Base-by-base conservation (phyloP, 2,113 vertebrate species). In the Indri indri region DNA sequence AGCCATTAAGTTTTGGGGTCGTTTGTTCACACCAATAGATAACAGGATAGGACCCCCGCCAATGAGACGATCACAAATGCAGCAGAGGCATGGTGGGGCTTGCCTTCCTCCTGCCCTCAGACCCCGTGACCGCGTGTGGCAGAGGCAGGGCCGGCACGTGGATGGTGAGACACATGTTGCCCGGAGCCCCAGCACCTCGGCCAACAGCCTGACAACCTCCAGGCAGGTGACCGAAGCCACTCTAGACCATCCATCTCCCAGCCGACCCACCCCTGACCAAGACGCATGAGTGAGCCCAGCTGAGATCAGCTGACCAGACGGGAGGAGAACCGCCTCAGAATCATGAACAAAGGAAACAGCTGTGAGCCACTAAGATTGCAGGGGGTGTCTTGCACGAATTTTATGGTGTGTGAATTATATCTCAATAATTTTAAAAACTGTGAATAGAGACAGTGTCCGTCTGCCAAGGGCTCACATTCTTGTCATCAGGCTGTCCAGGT, bases 331-430 rank as follows among this genome's bases (percentile, higher is more conserved):
- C 37, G 2, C 14, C 9, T 1, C 47, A 59, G 77, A 3, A 14
- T 30, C 16, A 1, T 4, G 10, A 45, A 23, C 65, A 14, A 13
- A 13, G 1, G 12, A 18, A 34, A 5, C 5, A 11, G 6, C 18
- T 18, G 40, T 16, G 23, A 27, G 77, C 47, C 8, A 5, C 25
- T 25, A 9, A 4, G 34, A 32, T 1, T 20, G 18, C 0, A 12
- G 5, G 3, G 2, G 17, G 2, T 23, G 5, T 50, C 63, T 22
- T 23, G 16, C 34, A 12, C 32, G n/a, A 23, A 50, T 37, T 50
- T 37, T 27, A 7, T 10, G 8, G 54, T 30, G 27, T 32, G 8
- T 40, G 17, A 73, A 25, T 73, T 50, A 23, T 2, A 0, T 37
- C 40, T 40, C 34, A 11, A 27, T 9, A 52, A 61, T 73, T 37